phyloP scores from a whole-genome alignment of 2,888 invertebrate species.

The Trachelus troglodyta region DNA sequence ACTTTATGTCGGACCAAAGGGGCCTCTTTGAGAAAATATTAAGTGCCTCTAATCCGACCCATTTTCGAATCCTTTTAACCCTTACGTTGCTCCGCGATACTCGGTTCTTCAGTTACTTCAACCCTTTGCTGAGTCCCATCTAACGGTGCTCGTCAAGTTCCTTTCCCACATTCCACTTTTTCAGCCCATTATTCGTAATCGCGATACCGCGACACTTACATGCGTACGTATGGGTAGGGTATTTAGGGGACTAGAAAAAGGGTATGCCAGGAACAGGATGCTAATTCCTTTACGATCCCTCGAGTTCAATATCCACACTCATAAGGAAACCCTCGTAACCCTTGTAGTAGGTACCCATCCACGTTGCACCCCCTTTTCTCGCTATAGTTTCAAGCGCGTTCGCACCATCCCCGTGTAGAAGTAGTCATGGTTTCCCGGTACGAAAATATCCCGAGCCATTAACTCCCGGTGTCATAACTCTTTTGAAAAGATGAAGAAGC shows the following conservation, averaged over 20 bases:
- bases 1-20: conserved; percentile 51
- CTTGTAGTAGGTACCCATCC: background rate
- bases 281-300: background rate
- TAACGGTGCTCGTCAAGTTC: conserved; percentile 24
- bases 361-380: background rate
- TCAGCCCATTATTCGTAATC: background rate
- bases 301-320: background rate
- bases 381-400: background rate
- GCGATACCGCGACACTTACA: background rate
- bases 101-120: conserved; percentile 35
- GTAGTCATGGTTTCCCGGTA: background rate
- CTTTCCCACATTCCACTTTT: conserved; percentile 64
- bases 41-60: conserved; percentile 53
- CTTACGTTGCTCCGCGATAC: background rate
- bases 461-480: conserved; percentile 10
- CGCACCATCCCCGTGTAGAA: background rate
- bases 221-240: background rate
- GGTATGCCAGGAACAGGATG: background rate
- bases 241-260: background rate
- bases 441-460: conserved; percentile 7
- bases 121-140: conserved; percentile 50
- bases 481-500: conserved; percentile 19
- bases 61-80: conserved; percentile 38
- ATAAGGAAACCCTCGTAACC: background rate
- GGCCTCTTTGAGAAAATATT: conserved; percentile 51